Conservation (phyloP, 1,140 invertebrate genomes). For the Chironomus striatipennis region DNA sequence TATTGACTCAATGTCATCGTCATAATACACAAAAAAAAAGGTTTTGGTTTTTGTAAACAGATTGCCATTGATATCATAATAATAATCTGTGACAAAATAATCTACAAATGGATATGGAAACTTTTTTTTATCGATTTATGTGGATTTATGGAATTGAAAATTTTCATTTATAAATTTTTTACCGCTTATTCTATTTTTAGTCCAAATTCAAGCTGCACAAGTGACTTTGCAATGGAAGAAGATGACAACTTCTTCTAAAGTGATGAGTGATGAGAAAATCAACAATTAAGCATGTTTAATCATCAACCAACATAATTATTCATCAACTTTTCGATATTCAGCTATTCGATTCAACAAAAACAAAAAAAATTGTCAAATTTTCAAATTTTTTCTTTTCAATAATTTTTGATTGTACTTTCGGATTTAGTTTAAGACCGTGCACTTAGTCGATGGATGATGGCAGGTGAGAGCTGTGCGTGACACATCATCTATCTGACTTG, state of each 20-base stretch:
- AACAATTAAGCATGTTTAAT: not conserved
- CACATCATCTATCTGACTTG: slow-evolving; percentile 29
- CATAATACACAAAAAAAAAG: no score
- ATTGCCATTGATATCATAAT: no score
- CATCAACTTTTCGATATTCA: not conserved
- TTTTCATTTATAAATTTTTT: not conserved
- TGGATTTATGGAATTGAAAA: no score
- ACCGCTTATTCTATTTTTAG: slow-evolving; percentile 45
- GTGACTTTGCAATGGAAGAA: slow-evolving; percentile 55
- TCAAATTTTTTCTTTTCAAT: slow-evolving; percentile 1
- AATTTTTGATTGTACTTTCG: slow-evolving; percentile 6
- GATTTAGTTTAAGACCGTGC: slow-evolving; percentile 11
- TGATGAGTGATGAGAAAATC: not conserved
- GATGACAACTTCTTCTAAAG: slow-evolving; percentile 37
- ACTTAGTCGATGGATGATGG: slow-evolving; percentile 29
- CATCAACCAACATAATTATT: not conserved
- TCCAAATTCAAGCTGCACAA: slow-evolving; percentile 47
- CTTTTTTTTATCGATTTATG: no score
- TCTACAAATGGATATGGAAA: no score
- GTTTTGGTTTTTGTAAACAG: no score
- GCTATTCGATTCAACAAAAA: no score
- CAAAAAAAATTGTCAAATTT: not conserved
- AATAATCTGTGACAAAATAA: no score
- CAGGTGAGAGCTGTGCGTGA: slow-evolving; percentile 31
- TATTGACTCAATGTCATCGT: no score